Evolutionary conservation across 2,888 invertebrate species (phyloP).

Genomic region (Stomorhina lunata): DNA sequence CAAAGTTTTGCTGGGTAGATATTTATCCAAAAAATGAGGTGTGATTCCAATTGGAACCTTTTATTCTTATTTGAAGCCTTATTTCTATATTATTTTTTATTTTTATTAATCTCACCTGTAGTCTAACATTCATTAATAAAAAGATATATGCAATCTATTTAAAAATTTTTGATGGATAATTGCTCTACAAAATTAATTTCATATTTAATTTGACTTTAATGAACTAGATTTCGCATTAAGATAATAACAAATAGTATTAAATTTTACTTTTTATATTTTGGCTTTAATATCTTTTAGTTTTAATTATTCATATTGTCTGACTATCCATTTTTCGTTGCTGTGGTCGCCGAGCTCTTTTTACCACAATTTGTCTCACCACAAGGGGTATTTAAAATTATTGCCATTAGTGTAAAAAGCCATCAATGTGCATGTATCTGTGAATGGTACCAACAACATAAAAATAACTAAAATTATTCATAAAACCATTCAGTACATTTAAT

Average conservation of each 20-base stretch:
- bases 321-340: not conserved
- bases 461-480: not conserved
- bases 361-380: conserved; percentile 61
- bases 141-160: too few species aligned
- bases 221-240: too few species aligned
- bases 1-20: too few species aligned
- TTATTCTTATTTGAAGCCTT: too few species aligned
- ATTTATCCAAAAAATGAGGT: too few species aligned
- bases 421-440: conserved; percentile 14
- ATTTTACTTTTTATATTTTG: not conserved
- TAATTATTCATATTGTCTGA: not conserved
- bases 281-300: not conserved
- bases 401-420: conserved; percentile 29
- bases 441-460: not conserved
- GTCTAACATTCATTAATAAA: too few species aligned
- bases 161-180: too few species aligned
- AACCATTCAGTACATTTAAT: conserved; percentile 35
- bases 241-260: not conserved
- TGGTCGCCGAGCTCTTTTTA: conserved; percentile 5
- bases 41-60: too few species aligned
- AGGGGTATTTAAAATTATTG: conserved; percentile 57
- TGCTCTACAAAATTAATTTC: too few species aligned
- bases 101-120: too few species aligned
- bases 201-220: too few species aligned
- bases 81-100: too few species aligned